Evolutionary conservation across 1,140 invertebrate species (phyloP).

Genomic region (Drosophila quadrilineata): DNA sequence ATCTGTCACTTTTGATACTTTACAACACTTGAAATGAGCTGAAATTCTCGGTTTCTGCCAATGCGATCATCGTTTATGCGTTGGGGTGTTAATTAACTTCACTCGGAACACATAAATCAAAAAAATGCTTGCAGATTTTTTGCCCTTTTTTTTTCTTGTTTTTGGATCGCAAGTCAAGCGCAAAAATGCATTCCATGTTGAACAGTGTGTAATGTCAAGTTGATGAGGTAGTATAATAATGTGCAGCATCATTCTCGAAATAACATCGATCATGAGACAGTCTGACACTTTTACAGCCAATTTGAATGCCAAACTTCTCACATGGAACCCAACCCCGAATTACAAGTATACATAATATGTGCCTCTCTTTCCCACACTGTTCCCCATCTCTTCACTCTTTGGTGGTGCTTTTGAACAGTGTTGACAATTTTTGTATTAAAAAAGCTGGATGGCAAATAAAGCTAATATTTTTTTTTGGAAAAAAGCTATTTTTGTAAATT

Average conservation of each 20-base stretch:
- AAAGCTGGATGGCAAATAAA: too few species aligned
- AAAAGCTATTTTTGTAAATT: too few species aligned
- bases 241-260: conserved; percentile 49
- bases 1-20: conserved; percentile 72
- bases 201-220: conserved; percentile 15
- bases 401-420: neutral
- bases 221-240: conserved; percentile 35
- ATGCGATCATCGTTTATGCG: conserved; percentile 15
- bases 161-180: conserved; percentile 39
- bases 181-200: conserved; percentile 40
- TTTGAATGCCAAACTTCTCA: conserved; percentile 45
- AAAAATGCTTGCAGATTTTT: conserved; percentile 42
- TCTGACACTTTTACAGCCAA: conserved; percentile 43
- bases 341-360: conserved; percentile 43
- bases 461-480: too few species aligned
- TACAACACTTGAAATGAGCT: conserved; percentile 32
- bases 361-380: neutral
- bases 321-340: conserved; percentile 34
- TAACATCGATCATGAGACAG: conserved; percentile 52
- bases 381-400: neutral
- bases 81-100: conserved; percentile 63
- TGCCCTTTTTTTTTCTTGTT: conserved; percentile 19
- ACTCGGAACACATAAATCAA: conserved; percentile 63
- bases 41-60: neutral
- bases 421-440: too few species aligned